A percentile compares a stretch with the other conserved stretches of the same genome.
Conservation (phyloP, 2,113 vertebrate genomes). For the Seriola dumerili region DNA sequence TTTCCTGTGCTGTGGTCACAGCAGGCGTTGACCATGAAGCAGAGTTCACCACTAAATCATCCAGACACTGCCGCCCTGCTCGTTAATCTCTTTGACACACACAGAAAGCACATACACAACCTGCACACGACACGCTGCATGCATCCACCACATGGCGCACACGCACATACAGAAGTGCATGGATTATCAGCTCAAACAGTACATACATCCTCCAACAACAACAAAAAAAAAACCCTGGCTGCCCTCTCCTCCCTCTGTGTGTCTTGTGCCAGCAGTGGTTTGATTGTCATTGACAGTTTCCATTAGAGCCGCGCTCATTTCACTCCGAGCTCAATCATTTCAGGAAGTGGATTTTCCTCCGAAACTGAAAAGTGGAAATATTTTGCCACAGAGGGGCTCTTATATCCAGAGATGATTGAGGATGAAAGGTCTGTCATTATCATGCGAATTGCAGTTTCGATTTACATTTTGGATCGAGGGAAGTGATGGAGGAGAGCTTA, state of each 20-base stretch:
- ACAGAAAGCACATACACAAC: constrained; percentile 4
- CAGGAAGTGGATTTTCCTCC: constrained; percentile 56
- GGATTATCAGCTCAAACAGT: neutral
- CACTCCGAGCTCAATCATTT: constrained; percentile 20
- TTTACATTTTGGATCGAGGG: constrained; percentile 49
- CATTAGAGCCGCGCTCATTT: constrained; percentile 23
- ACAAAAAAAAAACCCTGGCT: too few relatives aligned
- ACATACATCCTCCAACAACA: too few relatives aligned
- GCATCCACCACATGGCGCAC: constrained; percentile 11
- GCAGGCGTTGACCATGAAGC: constrained; percentile 62
- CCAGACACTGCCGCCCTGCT: constrained; percentile 41
- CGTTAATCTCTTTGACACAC: constrained; percentile 58
- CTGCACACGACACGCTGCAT: neutral
- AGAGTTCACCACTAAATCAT: constrained; percentile 66
- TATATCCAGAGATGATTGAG: constrained; percentile 20
- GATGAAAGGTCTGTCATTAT: constrained; percentile 61
- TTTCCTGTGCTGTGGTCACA: constrained; percentile 65
- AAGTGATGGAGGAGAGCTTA: neutral
- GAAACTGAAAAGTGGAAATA: constrained; percentile 47
- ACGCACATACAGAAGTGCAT: neutral
- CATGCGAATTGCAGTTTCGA: constrained; percentile 47
- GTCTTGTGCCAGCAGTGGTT: neutral
- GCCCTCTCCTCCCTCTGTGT: neutral
- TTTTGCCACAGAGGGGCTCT: constrained; percentile 41
- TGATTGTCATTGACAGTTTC: constrained; percentile 43